Evolutionary conservation across 2,888 invertebrate genomes (phyloP), one percentile per base, ranked within the genome.

Genomic region (Operophtera brumata): DNA sequence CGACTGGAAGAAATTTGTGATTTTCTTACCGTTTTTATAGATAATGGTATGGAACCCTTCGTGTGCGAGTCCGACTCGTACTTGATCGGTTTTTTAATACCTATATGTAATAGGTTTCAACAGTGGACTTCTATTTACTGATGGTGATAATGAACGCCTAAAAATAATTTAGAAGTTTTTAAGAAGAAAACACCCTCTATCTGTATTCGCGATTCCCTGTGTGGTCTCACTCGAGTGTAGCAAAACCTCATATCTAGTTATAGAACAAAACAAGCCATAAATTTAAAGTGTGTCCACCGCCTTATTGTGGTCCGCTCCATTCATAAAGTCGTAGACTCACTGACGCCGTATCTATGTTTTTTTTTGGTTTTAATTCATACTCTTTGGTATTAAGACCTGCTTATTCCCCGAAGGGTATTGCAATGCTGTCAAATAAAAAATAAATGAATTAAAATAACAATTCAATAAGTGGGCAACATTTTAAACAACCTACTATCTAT

Each of bases 191-290:
- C 65, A 55, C 0, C 52, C 57, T 61, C 51, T 64, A 59, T 14
- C 30, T 37, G 13, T 41, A 64, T 75, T 77, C 71, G 79, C 76
- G 74, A 71, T 60, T 59, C 59, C 61, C 67, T 82, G 88, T 87
- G 88, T 88, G 88, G 88, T 88, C 87, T 64, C 25, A 43, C 70
- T 71, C 68, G 61, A 70, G 66, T 70, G 56, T 65, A 57, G 64
- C 66, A 62, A 69, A 69, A 70, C 70, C 71, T 77, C 72, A 73
- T 76, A 76, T 77, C 67, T 69, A 64, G 62, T 53, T 47, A 67
- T 82, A 85, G 85, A 87, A 88, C 88, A 89, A 87, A 70, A 71
- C 64, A 11, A 30, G 71, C 73, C 77, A 87, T 89, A 89, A 89
- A 88, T 88, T 63, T 48, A 30, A 48, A 48, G 51, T 50, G 57